Percentiles rank a stretch among this genome's conserved stretches.
phyloP scores from a whole-genome alignment of 2,797 vertebrate species.

The Lindbergichthys nudifrons region DNA sequence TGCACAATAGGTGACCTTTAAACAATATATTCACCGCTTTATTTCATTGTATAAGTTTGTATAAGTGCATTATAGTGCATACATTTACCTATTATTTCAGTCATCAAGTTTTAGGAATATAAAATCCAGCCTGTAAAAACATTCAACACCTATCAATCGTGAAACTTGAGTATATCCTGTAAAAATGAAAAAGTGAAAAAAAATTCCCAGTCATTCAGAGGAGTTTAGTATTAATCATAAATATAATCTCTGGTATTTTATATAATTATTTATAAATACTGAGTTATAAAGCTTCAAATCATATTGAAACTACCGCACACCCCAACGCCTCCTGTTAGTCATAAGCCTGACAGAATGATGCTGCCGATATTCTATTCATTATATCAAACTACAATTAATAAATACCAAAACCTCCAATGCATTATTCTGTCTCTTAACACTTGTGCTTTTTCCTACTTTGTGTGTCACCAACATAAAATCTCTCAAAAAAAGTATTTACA shows the following conservation, averaged over 20 bases:
- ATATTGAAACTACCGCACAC: too few species aligned
- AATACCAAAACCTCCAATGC: neutral
- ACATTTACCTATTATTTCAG: too few species aligned
- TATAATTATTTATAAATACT: neutral
- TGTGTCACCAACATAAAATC: too few species aligned
- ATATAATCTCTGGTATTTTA: neutral
- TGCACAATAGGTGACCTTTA: too few species aligned
- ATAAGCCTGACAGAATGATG: neutral
- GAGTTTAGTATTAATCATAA: neutral
- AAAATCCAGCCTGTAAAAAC: neutral
- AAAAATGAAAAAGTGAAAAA: neutral
- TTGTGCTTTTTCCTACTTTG: neutral
- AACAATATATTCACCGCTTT: too few species aligned
- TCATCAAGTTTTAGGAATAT: neutral
- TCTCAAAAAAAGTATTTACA: slow-evolving; percentile 1
- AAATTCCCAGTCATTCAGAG: neutral
- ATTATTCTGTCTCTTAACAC: neutral
- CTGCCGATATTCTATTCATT: neutral
- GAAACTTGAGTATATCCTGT: neutral
- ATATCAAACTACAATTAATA: neutral
- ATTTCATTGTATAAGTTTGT: neutral
- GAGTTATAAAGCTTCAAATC: slow-evolving; percentile 4
- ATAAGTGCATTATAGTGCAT: neutral
- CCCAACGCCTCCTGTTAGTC: neutral
- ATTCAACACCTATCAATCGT: neutral